Base-by-base conservation (phyloP, 1,140 invertebrate species). In the Halictus rubicundus region DNA sequence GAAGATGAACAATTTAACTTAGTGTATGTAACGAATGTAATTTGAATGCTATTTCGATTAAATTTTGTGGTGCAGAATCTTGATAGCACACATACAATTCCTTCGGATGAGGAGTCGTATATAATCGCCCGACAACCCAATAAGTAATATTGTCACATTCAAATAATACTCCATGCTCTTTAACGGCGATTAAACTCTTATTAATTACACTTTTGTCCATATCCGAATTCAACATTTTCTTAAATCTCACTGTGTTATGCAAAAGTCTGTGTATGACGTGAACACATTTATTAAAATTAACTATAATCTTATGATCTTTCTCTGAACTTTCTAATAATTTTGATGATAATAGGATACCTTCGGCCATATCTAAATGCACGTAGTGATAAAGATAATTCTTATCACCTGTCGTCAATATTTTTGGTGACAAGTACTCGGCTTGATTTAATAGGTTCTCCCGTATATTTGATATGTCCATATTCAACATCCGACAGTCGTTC, bases 81-180 rank as follows among this genome's bases (percentile, higher is more conserved):
- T 96, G 94, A 90, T 97, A 96, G 91, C 97, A 97, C 42, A 97
- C 94, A 87, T 97, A 97, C 0, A 97, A 92, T 90, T 97, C 96
- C 86, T 95, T 94, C 14, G 95, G 94, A 85, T 96, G 94, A 0
- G 96, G 96, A 65, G 94, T 94, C 75, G 95, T 95, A 87, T 96
- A 96, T 16, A 97, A 90, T 52, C 96, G 93, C 37, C 96, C 96
- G 91, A 92, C 88, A 21, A 93, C 89, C 92, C 92, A 92, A 73
- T 90, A 92, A 14, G 80, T 85, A 52, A 81, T 69, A 81, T 91
- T 90, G 64, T 92, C 91, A 90, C 93, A 94, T 79, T 95, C 93
- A 86, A 95, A 95, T 37, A 96, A 85, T 54, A 95, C 94, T 2
- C 96, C 96, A 86, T 96, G 95, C 87, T 97, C 96, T 90, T 96